Conservation (phyloP, 2,113 vertebrate species). For the Amblyornis subalaris region DNA sequence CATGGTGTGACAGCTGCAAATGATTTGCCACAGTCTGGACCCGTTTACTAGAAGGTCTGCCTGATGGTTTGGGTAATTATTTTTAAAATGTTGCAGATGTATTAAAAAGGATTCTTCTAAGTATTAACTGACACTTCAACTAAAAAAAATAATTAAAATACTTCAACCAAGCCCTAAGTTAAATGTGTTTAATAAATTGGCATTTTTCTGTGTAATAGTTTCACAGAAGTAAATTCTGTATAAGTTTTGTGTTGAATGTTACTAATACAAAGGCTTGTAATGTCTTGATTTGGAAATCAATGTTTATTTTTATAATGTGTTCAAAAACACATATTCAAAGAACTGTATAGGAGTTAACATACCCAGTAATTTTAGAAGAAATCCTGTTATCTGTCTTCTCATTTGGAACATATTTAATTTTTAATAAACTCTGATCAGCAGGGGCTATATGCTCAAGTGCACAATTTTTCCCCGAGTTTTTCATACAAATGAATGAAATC, state of each 20-base stretch:
- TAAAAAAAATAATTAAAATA: not conserved
- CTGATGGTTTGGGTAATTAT: not conserved
- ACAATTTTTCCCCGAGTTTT: not conserved
- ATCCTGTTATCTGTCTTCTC: not conserved
- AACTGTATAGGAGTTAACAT: not conserved
- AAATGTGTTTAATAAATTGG: not conserved
- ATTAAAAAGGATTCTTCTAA: not conserved
- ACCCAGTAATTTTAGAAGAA: not conserved
- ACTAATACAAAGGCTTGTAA: not conserved
- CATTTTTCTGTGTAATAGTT: not conserved
- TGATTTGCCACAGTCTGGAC: not conserved
- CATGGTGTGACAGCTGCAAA: not conserved
- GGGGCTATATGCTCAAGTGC: not conserved
- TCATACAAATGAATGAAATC: not conserved
- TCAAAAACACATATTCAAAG: not conserved
- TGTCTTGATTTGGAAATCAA: not conserved
- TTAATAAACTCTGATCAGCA: not conserved
- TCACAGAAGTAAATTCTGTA: not conserved
- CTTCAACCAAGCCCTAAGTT: not conserved
- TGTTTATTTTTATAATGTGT: not conserved
- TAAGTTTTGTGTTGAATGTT: not conserved
- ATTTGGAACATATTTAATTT: not conserved
- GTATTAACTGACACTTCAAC: not conserved
- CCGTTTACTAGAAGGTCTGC: not conserved
- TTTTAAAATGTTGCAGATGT: not conserved